These are phyloP conservation scores for Oreochromis mossambicus DNA, from an alignment of 2,797 vertebrate species.

Conservation along the genomic window DNA sequence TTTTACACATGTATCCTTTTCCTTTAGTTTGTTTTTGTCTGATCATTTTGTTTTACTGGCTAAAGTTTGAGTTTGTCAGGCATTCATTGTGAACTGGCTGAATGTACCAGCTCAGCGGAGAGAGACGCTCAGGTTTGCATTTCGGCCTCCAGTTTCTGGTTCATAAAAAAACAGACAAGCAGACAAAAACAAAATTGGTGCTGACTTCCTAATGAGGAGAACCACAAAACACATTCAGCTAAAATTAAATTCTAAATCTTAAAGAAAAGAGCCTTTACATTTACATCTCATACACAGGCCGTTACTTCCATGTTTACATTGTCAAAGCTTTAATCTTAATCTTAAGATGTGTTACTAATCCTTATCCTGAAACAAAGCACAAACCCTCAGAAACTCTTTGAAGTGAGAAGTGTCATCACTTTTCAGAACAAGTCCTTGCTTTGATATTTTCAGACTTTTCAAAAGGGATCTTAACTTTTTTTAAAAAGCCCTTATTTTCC, in stretches of 20 bases:
- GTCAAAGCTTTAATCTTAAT: not conserved
- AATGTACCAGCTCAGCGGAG: slow-evolving; percentile 68
- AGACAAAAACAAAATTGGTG: not conserved
- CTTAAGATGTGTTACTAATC: not conserved
- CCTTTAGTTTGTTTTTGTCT: slow-evolving; percentile 56
- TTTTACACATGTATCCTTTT: slow-evolving; percentile 48
- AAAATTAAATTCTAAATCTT: not conserved
- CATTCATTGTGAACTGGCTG: slow-evolving; percentile 68
- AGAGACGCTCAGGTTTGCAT: slow-evolving; percentile 39
- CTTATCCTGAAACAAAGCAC: not conserved
- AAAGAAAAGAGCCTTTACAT: not conserved
- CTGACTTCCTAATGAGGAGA: slow-evolving; percentile 30
- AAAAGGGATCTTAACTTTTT: not conserved
- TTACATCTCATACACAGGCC: not conserved
- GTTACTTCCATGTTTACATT: not conserved
- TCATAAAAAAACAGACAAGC: not conserved
- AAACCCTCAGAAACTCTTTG: not conserved
- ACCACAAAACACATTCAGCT: not conserved
- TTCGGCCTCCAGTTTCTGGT: not conserved
- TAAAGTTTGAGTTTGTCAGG: slow-evolving; percentile 69
- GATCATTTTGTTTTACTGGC: slow-evolving; percentile 58
- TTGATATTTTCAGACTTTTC: not conserved
- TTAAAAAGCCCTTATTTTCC: not conserved
- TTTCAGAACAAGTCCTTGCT: not conserved
- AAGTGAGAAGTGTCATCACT: not conserved